Base-by-base conservation (phyloP, 2,888 invertebrate genomes). In the Drosophila hamatofila region DNA sequence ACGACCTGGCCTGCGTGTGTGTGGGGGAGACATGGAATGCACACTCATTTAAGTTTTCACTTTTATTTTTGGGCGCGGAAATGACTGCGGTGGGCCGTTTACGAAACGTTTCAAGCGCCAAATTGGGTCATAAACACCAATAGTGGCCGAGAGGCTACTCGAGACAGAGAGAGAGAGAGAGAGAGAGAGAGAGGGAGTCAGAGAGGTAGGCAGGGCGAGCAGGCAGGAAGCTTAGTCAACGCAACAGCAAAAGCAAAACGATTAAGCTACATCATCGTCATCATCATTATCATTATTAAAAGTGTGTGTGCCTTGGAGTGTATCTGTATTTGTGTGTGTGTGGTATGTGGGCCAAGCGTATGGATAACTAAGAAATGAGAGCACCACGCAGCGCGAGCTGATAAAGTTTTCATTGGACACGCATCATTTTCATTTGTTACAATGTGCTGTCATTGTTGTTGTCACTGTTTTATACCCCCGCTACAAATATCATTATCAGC, bases 21-120 rank as follows among this genome's bases (percentile, higher is more conserved):
- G 44, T 55, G 62, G 35, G 48, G 54, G 59, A 58, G 44, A 48
- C 52, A 23, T 48, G 54, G 56, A 56, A 62, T 37, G 51, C 41
- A 71, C 44, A 67, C 44, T 35, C 65, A 66, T 67, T 72, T 35
- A 72, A 78, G 69, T 83, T 83, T 83, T 89, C 81, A 89, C 88
- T 83, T 88, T 88, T 83, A 72, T 83, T 83, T 83, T 83, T 83
- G 73, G 85, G 81, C 84, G 71, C 87, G 83, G 83, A 83, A 83
- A 88, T 83, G 77, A 56, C 57, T 78, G 74, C 68, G 78, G 73
- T 71, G 70, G 68, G 81, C 64, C 62, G 65, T 65, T 62, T 65
- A 65, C 69, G 61, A 75, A 79, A 75, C 79, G 61, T 67, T 80
- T 59, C 72, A 79, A 67, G 42, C 48, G 61, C 75, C 82, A 71